Percentiles rank a stretch among this genome's conserved stretches.
Evolutionary conservation across 2,797 vertebrate genomes (phyloP).

Genomic region (Zonotrichia albicollis): DNA sequence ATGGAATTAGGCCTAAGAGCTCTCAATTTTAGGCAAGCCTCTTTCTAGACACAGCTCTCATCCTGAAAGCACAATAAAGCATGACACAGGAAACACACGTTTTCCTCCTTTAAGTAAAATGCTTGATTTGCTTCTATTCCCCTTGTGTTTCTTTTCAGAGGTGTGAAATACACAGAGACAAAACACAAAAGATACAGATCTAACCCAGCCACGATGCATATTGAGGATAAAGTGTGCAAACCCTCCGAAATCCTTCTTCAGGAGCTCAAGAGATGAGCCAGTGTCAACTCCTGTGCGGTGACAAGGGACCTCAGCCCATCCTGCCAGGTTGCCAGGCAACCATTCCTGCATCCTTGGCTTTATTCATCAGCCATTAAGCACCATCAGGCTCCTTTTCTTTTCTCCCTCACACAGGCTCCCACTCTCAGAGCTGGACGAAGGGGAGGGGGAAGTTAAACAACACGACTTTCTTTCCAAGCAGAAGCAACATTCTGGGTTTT

Average conservation of each 20-base stretch:
- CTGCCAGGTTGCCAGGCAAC: constrained; percentile 64
- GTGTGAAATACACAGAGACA: not conserved
- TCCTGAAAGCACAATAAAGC: not conserved
- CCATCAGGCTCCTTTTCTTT: constrained; percentile 41
- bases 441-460: constrained; percentile 14
- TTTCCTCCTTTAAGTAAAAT: not conserved
- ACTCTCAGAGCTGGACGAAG: not conserved
- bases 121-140: not conserved
- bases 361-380: constrained; percentile 53
- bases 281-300: not conserved
- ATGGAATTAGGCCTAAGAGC: not conserved
- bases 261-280: constrained; percentile 23
- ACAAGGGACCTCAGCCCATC: constrained; percentile 20
- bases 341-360: not conserved
- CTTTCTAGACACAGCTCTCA: not conserved
- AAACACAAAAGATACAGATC: not conserved
- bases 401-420: not conserved
- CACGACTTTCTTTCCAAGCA: constrained; percentile 42
- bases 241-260: not conserved
- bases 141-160: not conserved
- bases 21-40: not conserved
- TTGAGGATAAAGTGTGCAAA: not conserved
- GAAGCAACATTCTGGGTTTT: constrained; percentile 7
- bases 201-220: not conserved
- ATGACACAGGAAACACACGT: not conserved